Evolutionary conservation across 2,888 invertebrate species (phyloP), one percentile per base, ranked within the genome.

Genomic region (Cepaea hortensis): DNA sequence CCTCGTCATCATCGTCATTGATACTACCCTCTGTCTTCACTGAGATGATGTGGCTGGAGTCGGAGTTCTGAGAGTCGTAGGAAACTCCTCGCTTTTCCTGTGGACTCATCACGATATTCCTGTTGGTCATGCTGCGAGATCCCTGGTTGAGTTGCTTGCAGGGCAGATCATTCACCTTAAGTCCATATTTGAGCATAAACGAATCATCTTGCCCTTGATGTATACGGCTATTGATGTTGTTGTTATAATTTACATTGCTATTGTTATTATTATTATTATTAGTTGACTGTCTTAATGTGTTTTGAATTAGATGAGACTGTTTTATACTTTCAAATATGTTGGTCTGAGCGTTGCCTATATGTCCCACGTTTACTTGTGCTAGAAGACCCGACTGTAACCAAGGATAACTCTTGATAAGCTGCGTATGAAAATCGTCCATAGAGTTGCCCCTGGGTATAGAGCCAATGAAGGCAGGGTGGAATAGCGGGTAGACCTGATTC

Each of bases 391-490:
- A 70, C 76, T 48, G 84, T 68, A 81, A 48, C 62, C 73, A 87
- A 55, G 70, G 85, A 65, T 84, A 90, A 81, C 90, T 92, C 48
- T 92, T 90, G 46, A 93, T 81, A 46, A 93, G 84, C 55, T 92
- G 92, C 3, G 90, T 88, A 55, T 92, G 91, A 85, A 92, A 93
- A 9, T 93, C 93, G 35, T 92, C 92, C 23, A 83, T 76, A 18
- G 86, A 85, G n/a, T 86, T 77, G n/a, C 84, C n/a, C n/a, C 85
- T 62, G 20, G 79, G 85, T 75, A 90, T 80, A 2, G 90, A 87
- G 48, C 91, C 86, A 50, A 92, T 88, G 86, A 93, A 93, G 13
- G 93, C 93, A 3, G 93, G 93, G 81, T 93, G 93, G 20, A 93
- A 86, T 23, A 86, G 35, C 5, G 87, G 72, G 77, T 85, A 85